Conservation (phyloP, 2,888 invertebrate species). For the Lomographa bimaculata region DNA sequence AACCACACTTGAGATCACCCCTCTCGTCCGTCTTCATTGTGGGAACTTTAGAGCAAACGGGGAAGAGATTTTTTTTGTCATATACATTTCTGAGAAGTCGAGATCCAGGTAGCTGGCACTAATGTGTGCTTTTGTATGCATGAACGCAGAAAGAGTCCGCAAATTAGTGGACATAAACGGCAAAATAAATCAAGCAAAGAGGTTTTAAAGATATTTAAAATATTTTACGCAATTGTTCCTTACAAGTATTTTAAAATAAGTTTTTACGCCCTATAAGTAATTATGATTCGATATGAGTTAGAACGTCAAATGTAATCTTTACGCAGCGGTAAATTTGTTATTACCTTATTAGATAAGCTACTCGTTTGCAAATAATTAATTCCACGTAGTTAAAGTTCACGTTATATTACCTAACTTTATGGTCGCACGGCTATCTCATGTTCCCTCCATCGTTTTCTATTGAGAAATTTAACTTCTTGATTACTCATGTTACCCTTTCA, state of each 20-base stretch:
- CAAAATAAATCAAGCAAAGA: conserved; percentile 8
- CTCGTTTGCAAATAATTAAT: conserved; percentile 8
- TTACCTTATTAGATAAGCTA: not conserved
- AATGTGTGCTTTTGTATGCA: conserved; percentile 57
- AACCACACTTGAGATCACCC: conserved; percentile 77
- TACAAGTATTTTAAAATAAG: no score
- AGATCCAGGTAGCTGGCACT: conserved; percentile 68
- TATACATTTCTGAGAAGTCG: conserved; percentile 59
- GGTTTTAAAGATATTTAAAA: not conserved
- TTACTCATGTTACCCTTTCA: conserved; percentile 16
- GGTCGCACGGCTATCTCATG: conserved; percentile 34
- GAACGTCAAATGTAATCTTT: no score
- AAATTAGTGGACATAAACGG: conserved; percentile 33
- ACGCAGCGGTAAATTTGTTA: no score
- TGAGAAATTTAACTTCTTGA: conserved; percentile 22
- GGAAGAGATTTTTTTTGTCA: conserved; percentile 63
- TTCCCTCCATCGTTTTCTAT: conserved; percentile 19
- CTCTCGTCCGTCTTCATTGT: conserved; percentile 66
- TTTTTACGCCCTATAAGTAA: no score
- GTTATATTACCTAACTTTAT: conserved; percentile 17
- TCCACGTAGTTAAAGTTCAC: conserved; percentile 12
- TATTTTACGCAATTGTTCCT: conserved; percentile 12
- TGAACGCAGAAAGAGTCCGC: conserved; percentile 35
- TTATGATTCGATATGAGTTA: no score
- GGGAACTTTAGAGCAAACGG: conserved; percentile 70